Evolutionary conservation across 2,797 vertebrate species (phyloP).

Genomic region (Amblyopsis hoosieri): DNA sequence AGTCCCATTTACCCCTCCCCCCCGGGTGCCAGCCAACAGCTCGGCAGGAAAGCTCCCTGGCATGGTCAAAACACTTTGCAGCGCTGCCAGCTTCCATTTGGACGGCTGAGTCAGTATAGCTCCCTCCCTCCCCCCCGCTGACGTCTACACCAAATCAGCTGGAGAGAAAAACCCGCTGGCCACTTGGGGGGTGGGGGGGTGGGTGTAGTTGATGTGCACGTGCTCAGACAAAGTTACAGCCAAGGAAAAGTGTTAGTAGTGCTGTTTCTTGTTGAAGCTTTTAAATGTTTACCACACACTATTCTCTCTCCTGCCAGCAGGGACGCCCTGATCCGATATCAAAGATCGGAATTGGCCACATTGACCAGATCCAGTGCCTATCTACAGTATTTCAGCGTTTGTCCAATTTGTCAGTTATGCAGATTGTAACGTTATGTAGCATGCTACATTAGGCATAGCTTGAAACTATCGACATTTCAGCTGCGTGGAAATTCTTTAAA

Average conservation of each 20-base stretch:
- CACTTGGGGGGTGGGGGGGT: conserved; percentile 3
- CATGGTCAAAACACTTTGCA: conserved; percentile 53
- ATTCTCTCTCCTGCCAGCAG: too few species aligned
- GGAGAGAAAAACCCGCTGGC: background rate
- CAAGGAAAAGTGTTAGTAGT: background rate
- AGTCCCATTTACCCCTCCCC: conserved; percentile 3
- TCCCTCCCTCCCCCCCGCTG: conserved; percentile 9
- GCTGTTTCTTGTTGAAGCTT: too few species aligned
- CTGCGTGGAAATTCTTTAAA: too few species aligned
- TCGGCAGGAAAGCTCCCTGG: conserved; percentile 41
- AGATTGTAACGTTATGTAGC: too few species aligned
- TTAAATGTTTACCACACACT: background rate
- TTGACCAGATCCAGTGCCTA: too few species aligned
- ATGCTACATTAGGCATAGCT: too few species aligned
- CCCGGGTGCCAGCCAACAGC: conserved; percentile 50
- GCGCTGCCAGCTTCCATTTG: conserved; percentile 42
- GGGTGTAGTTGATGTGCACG: background rate
- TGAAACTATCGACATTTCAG: too few species aligned
- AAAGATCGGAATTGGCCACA: too few species aligned
- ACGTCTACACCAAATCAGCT: conserved; percentile 28
- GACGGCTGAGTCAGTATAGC: conserved; percentile 26
- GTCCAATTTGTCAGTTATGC: too few species aligned
- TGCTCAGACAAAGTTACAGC: background rate
- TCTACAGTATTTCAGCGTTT: too few species aligned
- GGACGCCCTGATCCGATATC: too few species aligned